Base-by-base conservation (phyloP, 2,888 invertebrate species). In the Diarsia brunnea region DNA sequence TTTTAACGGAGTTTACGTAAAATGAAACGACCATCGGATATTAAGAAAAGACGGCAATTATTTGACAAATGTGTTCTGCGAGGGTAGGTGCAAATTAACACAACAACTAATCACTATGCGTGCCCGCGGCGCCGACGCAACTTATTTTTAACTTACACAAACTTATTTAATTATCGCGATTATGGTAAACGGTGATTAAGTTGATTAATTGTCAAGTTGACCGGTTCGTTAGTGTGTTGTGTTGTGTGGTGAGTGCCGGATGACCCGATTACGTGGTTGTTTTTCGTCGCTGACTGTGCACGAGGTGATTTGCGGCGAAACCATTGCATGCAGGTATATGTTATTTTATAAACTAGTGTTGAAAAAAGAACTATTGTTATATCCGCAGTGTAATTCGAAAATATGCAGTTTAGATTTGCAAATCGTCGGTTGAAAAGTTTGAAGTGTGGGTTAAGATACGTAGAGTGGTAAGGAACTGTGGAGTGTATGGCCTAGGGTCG, bases 401-500 rank as follows among this genome's bases (percentile, higher is more conserved):
- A 90, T 90, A 5, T 38, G 38, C 7, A 82, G 87, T 77, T 77
- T 21, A 14, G 38, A 91, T 91, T 91, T 92, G 90, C 86, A 89
- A 90, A 90, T 89, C 86, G 80, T 81, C 73, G 78, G 77, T 86
- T 84, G 75, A 85, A 88, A 92, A 93, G 91, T 92, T 90, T 84
- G 84, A 89, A 91, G 89, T 90, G 86, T 89, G 88, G 91, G 91
- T 90, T 88, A 89, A 88, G 87, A 91, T 91, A 89, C 92, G 91
- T 90, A 91, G 87, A 91, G 91, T 92, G 90, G 87, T 84, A 82
- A 86, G 89, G 81, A 88, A 89, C 89, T 84, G 84, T 87, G 89
- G 81, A 88, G 89, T 90, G 90, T 87, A 88, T 87, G 82, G 83
- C 84, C 79, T 86, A 89, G 87, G 85, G 89, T 87, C 90, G 84